phyloP scores from a whole-genome alignment of 2,797 vertebrate genomes.

The Galago senegalensis region DNA sequence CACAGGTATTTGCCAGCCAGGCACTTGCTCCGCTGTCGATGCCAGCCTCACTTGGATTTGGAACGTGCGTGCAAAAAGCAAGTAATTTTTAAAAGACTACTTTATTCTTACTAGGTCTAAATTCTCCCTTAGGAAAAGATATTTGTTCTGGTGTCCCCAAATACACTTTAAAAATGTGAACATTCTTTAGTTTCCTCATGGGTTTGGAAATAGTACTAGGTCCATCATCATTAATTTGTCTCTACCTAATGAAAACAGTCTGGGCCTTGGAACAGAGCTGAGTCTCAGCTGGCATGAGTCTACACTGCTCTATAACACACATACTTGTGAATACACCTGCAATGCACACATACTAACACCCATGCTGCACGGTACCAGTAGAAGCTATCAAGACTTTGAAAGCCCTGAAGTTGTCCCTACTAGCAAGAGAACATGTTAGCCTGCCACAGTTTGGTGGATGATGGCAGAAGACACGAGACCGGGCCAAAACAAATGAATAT shows the following conservation, averaged over 20 bases:
- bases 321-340: background rate
- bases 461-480: background rate
- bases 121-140: background rate
- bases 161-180: background rate
- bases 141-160: background rate
- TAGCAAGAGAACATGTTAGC: background rate
- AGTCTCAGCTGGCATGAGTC: background rate
- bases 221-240: background rate
- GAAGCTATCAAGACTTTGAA: background rate
- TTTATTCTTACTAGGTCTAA: constrained; percentile 44
- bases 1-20: constrained; percentile 72
- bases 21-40: constrained; percentile 72
- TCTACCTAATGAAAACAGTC: background rate
- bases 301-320: no score
- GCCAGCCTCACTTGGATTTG: constrained; percentile 33
- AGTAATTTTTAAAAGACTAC: background rate
- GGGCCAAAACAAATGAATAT: background rate
- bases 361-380: background rate
- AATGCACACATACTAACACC: background rate
- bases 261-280: background rate
- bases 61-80: constrained; percentile 53
- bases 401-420: background rate
- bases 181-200: background rate
- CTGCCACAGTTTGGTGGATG: background rate
- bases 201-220: background rate